Conservation (phyloP, 2,797 vertebrate genomes). For the Salmo trutta region DNA sequence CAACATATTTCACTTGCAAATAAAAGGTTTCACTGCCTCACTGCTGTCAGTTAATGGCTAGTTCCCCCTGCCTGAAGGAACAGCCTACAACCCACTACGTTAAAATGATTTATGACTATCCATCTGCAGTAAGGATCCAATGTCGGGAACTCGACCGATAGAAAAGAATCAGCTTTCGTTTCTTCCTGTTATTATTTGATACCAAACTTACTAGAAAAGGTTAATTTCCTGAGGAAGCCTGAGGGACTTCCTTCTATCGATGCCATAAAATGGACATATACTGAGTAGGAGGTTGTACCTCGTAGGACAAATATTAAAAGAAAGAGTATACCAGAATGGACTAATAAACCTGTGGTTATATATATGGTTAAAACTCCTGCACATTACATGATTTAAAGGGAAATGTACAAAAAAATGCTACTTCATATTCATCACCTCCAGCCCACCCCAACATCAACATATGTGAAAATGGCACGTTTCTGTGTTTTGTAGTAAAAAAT, state of each 20-base stretch:
- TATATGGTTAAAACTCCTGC: not conserved
- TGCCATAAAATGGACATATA: not conserved
- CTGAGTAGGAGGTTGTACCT: not conserved
- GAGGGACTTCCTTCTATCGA: no score
- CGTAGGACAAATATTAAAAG: not conserved
- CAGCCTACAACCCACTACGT: not conserved
- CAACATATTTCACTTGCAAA: conserved; percentile 47
- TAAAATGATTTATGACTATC: conserved; percentile 66
- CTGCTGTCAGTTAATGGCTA: conserved; percentile 66
- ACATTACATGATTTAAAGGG: not conserved
- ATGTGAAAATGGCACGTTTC: no score
- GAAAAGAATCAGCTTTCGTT: conserved; percentile 7
- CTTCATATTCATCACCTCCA: no score
- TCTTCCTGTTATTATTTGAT: not conserved
- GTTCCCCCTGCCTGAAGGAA: conserved; percentile 60
- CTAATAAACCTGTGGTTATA: not conserved
- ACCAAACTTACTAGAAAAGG: not conserved
- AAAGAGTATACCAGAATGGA: not conserved
- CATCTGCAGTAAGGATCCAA: conserved; percentile 41
- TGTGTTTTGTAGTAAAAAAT: no score
- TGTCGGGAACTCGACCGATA: conserved; percentile 23
- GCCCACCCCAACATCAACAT: no score
- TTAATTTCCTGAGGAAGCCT: not conserved
- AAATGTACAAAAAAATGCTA: no score
- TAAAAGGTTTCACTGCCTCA: conserved; percentile 59